A percentile compares a stretch with the other conserved stretches of the same genome.
Conservation (phyloP, 2,797 vertebrate genomes). For the Paramormyrops hopkinsi region DNA sequence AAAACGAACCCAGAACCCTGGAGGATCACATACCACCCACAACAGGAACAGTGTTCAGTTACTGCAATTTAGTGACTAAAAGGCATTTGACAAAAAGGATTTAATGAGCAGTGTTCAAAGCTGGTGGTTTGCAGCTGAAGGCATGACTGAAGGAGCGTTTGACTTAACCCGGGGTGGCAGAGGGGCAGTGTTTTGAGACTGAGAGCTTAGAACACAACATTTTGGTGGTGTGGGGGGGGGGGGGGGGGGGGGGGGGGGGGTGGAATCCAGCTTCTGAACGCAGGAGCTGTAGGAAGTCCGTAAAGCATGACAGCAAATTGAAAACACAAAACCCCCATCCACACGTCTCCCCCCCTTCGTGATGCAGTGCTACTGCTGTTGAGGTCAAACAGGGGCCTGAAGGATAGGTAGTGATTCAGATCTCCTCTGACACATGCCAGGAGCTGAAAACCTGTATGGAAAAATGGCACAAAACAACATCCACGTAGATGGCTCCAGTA, state of each 20-base stretch:
- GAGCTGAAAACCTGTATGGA: conserved; percentile 28
- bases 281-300: neutral
- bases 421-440: conserved; percentile 53
- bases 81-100: conserved; percentile 1
- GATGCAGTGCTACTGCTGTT: neutral
- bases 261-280: neutral
- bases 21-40: neutral
- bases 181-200: neutral
- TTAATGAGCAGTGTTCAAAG: neutral
- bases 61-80: neutral
- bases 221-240: conserved; percentile 21
- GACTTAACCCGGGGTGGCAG: neutral
- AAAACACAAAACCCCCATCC: neutral
- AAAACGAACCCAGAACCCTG: neutral
- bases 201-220: neutral
- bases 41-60: neutral
- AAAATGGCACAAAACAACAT: neutral
- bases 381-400: conserved; percentile 27
- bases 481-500: neutral
- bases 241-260: neutral
- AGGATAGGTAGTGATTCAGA: conserved; percentile 45
- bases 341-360: conserved; percentile 19
- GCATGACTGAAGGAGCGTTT: neutral
- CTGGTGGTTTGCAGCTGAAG: conserved; percentile 22
- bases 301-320: neutral